phyloP scores from a whole-genome alignment of 2,888 invertebrate genomes.

The Pasiphila rectangulata region DNA sequence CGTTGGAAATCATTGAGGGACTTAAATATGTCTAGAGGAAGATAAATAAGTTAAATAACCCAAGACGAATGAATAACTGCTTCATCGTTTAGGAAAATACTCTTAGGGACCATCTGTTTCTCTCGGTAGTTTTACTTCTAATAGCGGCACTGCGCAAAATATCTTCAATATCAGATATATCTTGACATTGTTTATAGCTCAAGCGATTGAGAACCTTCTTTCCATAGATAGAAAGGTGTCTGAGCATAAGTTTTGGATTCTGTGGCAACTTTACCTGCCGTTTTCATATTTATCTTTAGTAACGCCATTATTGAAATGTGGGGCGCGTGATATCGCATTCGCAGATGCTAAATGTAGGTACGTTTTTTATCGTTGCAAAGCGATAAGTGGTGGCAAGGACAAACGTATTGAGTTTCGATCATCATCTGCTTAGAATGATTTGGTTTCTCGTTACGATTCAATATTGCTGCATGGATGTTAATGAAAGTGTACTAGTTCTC shows the following conservation, averaged over 20 bases:
- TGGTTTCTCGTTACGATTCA: not conserved
- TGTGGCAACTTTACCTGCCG: not conserved
- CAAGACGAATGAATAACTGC: no score
- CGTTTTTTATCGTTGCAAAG: constrained; percentile 28
- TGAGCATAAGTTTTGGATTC: not conserved
- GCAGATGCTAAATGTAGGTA: constrained; percentile 26
- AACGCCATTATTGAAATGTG: constrained; percentile 18
- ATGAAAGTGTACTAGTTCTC: no score
- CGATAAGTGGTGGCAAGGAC: constrained; percentile 19
- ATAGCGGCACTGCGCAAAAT: not conserved
- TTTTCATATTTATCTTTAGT: constrained; percentile 8
- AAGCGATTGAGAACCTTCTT: not conserved
- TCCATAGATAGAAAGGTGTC: not conserved
- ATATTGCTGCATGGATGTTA: no score
- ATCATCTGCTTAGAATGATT: not conserved
- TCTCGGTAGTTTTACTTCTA: not conserved
- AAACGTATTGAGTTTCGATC: constrained; percentile 1
- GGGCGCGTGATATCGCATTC: constrained; percentile 25
- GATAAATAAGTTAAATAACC: no score
- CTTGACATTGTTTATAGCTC: not conserved
- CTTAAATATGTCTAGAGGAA: no score
- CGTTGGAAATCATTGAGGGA: no score
- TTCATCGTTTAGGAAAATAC: no score
- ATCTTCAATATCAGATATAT: not conserved
- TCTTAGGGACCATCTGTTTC: no score